phyloP scores from a whole-genome alignment of 2,797 vertebrate genomes.

The Menidia menidia region DNA sequence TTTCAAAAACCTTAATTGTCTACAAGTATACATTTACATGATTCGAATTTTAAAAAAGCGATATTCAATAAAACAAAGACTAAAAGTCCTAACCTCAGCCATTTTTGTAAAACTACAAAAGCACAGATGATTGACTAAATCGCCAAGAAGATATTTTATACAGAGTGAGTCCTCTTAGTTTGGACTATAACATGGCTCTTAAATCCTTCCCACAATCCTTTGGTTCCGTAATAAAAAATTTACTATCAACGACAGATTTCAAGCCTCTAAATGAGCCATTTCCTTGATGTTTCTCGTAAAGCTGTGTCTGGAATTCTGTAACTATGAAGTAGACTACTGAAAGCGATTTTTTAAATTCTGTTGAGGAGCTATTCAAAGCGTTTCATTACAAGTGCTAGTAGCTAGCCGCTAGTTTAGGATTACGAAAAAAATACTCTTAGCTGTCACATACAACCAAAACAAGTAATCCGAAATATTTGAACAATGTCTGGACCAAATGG shows the following conservation, averaged over 20 bases:
- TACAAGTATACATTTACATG: not conserved
- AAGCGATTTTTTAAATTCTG: not conserved
- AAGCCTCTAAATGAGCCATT: not conserved
- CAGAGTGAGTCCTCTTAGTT: constrained; percentile 17
- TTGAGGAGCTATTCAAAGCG: not conserved
- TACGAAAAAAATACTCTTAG: not conserved
- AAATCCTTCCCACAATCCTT: constrained; percentile 42
- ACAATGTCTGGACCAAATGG: constrained; percentile 87
- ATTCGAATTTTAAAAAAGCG: too few species aligned
- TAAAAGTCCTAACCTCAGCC: rapidly evolving
- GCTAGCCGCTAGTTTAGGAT: not conserved
- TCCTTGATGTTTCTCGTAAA: not conserved
- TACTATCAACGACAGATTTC: not conserved
- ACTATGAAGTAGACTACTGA: not conserved
- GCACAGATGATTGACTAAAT: rapidly evolving
- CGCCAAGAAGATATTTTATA: rapidly evolving
- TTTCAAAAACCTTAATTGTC: not conserved
- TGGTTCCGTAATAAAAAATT: constrained; percentile 36
- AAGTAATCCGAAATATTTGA: not conserved
- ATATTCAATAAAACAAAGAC: not conserved
- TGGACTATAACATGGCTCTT: not conserved
- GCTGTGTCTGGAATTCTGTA: not conserved
- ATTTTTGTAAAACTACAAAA: rapidly evolving
- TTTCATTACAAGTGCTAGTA: not conserved
- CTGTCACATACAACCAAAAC: not conserved